phyloP scores from a whole-genome alignment of 2,888 invertebrate species.

The Meteorus cinctellus region DNA sequence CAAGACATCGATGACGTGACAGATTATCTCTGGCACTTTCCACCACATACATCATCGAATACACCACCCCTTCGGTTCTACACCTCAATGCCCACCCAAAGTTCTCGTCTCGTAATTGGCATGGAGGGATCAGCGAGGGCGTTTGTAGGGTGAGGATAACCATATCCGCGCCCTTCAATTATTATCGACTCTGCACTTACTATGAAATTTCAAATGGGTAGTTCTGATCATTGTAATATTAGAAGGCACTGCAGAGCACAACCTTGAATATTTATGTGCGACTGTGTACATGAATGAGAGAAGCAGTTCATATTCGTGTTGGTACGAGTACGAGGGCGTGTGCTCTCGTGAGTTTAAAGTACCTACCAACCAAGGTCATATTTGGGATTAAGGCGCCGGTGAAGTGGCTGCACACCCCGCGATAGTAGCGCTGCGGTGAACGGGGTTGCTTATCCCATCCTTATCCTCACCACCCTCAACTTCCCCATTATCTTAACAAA shows the following conservation, averaged over 20 bases:
- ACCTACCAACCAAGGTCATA: constrained; percentile 61
- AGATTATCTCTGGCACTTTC: constrained; percentile 72
- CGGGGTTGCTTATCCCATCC: constrained; percentile 57
- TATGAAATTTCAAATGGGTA: constrained; percentile 21
- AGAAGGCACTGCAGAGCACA: constrained; percentile 17
- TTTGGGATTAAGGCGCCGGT: constrained; percentile 68
- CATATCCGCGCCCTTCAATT: constrained; percentile 15
- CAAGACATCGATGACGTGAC: constrained; percentile 71
- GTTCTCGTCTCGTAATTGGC: constrained; percentile 67
- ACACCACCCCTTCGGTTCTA: constrained; percentile 66
- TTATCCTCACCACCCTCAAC: constrained; percentile 35
- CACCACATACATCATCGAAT: constrained; percentile 71
- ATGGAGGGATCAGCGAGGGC: constrained; percentile 41
- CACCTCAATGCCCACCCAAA: constrained; percentile 64
- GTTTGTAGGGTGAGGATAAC: background rate
- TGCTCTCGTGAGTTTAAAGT: constrained; percentile 47
- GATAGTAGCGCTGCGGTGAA: constrained; percentile 58
- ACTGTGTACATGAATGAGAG: background rate
- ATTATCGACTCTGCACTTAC: constrained; percentile 9
- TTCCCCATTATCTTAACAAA: constrained; percentile 72
- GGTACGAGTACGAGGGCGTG: constrained; percentile 34
- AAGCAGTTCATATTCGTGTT: background rate
- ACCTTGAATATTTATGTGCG: constrained; percentile 8
- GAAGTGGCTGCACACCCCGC: constrained; percentile 60
- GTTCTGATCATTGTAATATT: constrained; percentile 27